Percentiles rank a stretch among this genome's conserved stretches.
Evolutionary conservation across 2,888 invertebrate species (phyloP).

Genomic region (Caenorhabditis zanzibari): DNA sequence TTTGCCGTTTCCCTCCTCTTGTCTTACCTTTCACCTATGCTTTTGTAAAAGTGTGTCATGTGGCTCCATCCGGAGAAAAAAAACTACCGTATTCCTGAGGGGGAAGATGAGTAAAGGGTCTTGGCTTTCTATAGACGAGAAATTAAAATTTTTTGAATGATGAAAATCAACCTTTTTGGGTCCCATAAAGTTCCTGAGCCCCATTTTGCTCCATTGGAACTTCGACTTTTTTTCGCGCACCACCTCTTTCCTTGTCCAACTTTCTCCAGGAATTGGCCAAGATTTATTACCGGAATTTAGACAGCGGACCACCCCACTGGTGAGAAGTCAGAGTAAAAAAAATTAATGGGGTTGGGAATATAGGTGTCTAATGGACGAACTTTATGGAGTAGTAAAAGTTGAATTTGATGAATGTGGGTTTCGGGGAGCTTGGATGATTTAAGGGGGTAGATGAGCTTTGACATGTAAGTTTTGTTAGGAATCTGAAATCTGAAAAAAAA

Average conservation of each 20-base stretch:
- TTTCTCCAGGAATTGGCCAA: too few relatives aligned
- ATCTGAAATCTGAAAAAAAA: too few relatives aligned
- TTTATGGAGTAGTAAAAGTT: neutral
- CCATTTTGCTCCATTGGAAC: too few relatives aligned
- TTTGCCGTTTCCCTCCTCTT: neutral
- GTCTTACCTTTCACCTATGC: slow-evolving; percentile 12
- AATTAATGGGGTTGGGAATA: slow-evolving; percentile 2
- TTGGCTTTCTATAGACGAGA: too few relatives aligned
- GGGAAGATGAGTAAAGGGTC: neutral
- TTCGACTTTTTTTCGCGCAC: too few relatives aligned
- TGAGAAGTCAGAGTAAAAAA: neutral
- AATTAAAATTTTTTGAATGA: neutral
- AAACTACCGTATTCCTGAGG: slow-evolving; percentile 5
- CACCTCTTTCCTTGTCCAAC: too few relatives aligned
- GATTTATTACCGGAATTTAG: slow-evolving; percentile 25
- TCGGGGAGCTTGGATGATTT: too few relatives aligned
- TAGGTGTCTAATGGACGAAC: slow-evolving; percentile 7
- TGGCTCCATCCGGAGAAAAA: neutral
- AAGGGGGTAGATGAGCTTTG: too few relatives aligned
- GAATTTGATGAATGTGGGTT: neutral
- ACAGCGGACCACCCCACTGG: neutral
- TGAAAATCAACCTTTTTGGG: too few relatives aligned
- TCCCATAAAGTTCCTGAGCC: neutral
- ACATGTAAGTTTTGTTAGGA: too few relatives aligned
- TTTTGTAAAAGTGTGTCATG: slow-evolving; percentile 4